phyloP scores from a whole-genome alignment of 1,140 invertebrate genomes.

The Hycleus phaleratus region DNA sequence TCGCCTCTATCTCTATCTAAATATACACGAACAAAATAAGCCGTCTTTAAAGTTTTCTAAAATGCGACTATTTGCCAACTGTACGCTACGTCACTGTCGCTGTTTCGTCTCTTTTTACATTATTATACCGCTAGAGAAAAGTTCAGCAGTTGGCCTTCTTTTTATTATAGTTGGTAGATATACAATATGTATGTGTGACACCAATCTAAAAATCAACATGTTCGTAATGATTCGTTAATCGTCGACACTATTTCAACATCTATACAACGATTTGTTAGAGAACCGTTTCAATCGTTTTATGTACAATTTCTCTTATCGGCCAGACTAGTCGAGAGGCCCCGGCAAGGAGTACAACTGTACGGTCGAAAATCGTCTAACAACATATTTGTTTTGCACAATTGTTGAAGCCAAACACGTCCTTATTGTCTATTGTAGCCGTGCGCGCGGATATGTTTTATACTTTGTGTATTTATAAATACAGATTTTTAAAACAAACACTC shows the following conservation, averaged over 20 bases:
- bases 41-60: constrained; percentile 2
- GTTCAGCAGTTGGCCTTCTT: constrained; percentile 38
- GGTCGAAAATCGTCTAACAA: constrained; percentile 25
- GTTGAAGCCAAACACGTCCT: constrained; percentile 10
- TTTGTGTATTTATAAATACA: constrained; percentile 24
- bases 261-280: too few species aligned
- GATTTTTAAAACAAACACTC: constrained; percentile 27
- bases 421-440: not conserved
- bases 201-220: too few species aligned
- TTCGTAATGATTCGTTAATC: too few species aligned
- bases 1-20: too few species aligned
- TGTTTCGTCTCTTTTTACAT: not conserved
- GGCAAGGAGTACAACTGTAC: constrained; percentile 28
- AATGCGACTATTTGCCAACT: constrained; percentile 16
- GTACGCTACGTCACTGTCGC: constrained; percentile 23
- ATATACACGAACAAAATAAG: too few species aligned
- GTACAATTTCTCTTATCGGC: constrained; percentile 33
- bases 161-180: not conserved
- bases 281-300: too few species aligned
- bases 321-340: constrained; percentile 27
- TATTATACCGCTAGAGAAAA: constrained; percentile 30
- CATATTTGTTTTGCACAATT: constrained; percentile 4
- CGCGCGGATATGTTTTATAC: too few species aligned
- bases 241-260: too few species aligned
- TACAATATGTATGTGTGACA: too few species aligned